Base-by-base conservation (phyloP, 2,113 vertebrate genomes). In the Melanocharis versteri region DNA sequence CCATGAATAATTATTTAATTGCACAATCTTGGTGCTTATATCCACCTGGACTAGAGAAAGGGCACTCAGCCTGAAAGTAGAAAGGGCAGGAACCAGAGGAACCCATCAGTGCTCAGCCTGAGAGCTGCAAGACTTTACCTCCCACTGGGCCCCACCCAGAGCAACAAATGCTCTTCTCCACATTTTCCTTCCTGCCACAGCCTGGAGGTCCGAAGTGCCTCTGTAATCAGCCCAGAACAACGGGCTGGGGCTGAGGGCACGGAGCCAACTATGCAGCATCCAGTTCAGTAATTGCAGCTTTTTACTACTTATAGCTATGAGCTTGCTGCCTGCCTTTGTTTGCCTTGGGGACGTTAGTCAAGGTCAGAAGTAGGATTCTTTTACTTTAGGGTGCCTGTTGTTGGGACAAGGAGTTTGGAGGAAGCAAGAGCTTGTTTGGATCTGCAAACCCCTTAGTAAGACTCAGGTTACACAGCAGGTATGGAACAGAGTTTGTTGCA, bases 151-250 rank as follows among this genome's bases (percentile, higher is more conserved):
- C 56, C 37, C 70, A 48, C 61, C 82, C 51, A 53, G 65, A 91
- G 89, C 62, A 91, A 68, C 51, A 79, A 87, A 92, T 18, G 11
- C 26, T 87, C 83, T 92, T 80, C 50, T 62, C 81, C 76, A 56
- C 39, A 20, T 90, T 92, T 94, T 89, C 89, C 93, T 95, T 95
- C 87, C 94, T 94, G 89, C 56, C 3, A 5, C 83, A 92, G 56
- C 30, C 79, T 0, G 10, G 72, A 93, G 86, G 79, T 69, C 81
- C 8, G 7, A 89, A 83, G 56, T 0, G 8, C 35, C 51, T 71
- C 85, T 39, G n/a, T 76, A 72, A 90, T 28, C 83, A 65, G 89
- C 6, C 48, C 72, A 81, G 76, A 86, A 54, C 66, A 77, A 72
- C 0, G 8, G 68, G 90, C 70, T 72, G 50, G 47, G 94, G 81